Conservation (phyloP, 2,113 vertebrate genomes). For the Pluvianellus socialis region DNA sequence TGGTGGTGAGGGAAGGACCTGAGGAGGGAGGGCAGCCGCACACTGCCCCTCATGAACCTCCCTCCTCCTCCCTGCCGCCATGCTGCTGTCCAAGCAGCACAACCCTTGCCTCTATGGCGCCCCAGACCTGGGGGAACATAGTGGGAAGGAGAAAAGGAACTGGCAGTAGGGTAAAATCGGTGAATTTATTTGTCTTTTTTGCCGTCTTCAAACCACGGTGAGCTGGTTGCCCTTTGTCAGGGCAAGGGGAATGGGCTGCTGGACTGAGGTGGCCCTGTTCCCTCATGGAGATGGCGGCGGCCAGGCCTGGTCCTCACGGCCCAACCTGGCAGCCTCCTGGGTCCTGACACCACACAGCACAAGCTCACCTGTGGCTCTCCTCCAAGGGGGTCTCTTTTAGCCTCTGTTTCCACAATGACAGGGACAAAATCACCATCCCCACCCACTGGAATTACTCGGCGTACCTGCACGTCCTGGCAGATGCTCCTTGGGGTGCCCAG, state of each 20-base stretch:
- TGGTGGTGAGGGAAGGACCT: neutral
- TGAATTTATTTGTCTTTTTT: slow-evolving; percentile 77
- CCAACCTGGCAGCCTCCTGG: neutral
- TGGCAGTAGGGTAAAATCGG: neutral
- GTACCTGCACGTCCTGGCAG: neutral
- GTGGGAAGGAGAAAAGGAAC: neutral
- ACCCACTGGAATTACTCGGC: neutral
- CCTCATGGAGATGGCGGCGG: fast-evolving
- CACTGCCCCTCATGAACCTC: neutral
- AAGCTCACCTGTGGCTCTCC: neutral
- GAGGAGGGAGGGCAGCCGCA: neutral
- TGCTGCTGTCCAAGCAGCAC: neutral
- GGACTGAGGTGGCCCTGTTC: neutral
- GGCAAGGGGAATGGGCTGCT: fast-evolving
- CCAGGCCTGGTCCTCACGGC: neutral
- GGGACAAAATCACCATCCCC: neutral
- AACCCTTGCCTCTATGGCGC: neutral
- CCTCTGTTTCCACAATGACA: slow-evolving; percentile 20
- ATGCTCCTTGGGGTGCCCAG: neutral
- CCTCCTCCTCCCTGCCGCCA: neutral
- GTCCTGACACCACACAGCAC: neutral
- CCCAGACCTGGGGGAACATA: neutral
- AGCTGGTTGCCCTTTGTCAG: slow-evolving; percentile 27
- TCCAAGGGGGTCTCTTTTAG: neutral
- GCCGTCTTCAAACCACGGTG: slow-evolving; percentile 50